A percentile compares a stretch with the other conserved stretches of the same genome.
These are phyloP conservation scores for Cerastis rubricosa DNA, from an alignment of 2,888 invertebrate genomes.

Conservation along the genomic window DNA sequence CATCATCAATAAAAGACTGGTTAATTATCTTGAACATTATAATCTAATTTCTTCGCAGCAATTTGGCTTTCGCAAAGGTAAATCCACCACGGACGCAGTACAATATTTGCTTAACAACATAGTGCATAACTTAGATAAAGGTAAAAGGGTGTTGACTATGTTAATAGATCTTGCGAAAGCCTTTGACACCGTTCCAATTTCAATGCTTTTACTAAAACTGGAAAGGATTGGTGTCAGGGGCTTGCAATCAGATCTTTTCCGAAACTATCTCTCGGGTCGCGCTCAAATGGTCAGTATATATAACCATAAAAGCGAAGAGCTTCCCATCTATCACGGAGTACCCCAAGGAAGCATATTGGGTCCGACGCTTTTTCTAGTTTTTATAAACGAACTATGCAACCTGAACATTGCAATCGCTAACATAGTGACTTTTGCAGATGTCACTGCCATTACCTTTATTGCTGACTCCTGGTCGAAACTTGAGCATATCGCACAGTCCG, in stretches of 20 bases:
- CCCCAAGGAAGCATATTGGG: not conserved
- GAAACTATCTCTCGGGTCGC: not conserved
- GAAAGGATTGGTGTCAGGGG: slow-evolving; percentile 5
- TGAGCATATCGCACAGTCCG: not conserved
- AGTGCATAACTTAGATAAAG: too few species aligned
- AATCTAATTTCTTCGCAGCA: too few species aligned
- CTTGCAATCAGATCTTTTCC: not conserved
- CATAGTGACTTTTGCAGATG: not conserved
- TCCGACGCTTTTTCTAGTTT: not conserved
- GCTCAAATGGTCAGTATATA: not conserved
- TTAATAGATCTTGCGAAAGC: too few species aligned
- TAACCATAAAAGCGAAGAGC: not conserved
- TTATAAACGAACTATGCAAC: not conserved
- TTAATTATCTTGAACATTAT: too few species aligned
- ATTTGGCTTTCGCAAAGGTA: too few species aligned
- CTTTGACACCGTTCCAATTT: too few species aligned
- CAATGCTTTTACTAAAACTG: too few species aligned
- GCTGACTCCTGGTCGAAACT: not conserved
- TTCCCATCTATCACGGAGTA: not conserved
- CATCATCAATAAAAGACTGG: too few species aligned
- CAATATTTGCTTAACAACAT: too few species aligned
- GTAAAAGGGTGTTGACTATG: too few species aligned
- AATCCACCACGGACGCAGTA: too few species aligned
- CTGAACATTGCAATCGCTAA: not conserved
- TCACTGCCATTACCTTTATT: not conserved